Percentiles rank a stretch among this genome's conserved stretches.
phyloP scores from a whole-genome alignment of 64 coral and sea anemone genomes.

The Trachythela sp. region DNA sequence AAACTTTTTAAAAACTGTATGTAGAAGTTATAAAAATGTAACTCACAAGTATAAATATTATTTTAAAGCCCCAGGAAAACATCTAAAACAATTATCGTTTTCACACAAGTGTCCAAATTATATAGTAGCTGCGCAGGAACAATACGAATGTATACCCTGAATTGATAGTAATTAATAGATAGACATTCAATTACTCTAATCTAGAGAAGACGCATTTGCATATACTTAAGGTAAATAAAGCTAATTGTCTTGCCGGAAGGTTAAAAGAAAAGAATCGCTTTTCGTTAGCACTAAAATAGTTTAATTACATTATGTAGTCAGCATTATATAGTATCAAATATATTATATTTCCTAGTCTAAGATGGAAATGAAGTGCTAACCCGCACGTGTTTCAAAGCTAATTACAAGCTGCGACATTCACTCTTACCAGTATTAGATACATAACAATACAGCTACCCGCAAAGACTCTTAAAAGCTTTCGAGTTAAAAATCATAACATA shows the following conservation, averaged over 20 bases:
- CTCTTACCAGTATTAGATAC: not conserved
- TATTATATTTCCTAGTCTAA: not conserved
- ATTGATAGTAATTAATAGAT: not conserved
- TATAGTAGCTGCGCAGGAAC: not conserved
- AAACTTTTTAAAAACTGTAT: too few relatives aligned
- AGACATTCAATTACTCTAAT: not conserved
- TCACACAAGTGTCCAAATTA: not conserved
- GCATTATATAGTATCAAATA: not conserved
- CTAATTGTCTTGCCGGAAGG: not conserved
- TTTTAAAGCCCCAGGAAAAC: not conserved
- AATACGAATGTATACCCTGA: not conserved
- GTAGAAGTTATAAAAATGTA: not conserved
- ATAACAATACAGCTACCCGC: conserved; percentile 7
- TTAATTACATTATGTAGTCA: not conserved
- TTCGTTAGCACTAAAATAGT: not conserved
- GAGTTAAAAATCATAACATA: not conserved
- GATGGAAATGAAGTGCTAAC: not conserved
- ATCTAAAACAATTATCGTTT: not conserved
- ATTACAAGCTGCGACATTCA: not conserved
- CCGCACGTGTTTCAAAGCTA: not conserved
- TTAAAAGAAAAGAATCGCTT: not conserved
- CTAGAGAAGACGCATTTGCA: not conserved
- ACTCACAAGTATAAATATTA: not conserved
- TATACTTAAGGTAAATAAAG: conserved; percentile 2
- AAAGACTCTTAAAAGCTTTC: not conserved